phyloP scores from a whole-genome alignment of 2,113 vertebrate genomes.

The Rhodinocichla rosea region DNA sequence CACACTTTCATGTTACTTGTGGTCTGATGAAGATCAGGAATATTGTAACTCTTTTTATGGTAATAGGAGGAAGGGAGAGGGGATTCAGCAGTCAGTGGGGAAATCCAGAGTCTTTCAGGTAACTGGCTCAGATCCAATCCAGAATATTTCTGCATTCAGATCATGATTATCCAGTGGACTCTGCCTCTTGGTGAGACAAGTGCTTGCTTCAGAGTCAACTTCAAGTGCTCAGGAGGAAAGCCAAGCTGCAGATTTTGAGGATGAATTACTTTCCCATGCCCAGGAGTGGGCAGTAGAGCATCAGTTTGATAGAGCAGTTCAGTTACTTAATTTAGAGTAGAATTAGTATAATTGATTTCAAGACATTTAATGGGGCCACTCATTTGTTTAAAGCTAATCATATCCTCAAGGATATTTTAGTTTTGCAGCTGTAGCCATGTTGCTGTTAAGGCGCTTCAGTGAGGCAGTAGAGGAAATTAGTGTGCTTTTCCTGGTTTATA shows the following conservation, averaged over 20 bases:
- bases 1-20: background rate
- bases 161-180: background rate
- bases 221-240: background rate
- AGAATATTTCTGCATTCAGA: background rate
- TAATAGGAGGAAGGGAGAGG: background rate
- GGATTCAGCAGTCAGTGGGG: background rate
- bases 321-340: background rate
- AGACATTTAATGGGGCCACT: background rate
- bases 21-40: background rate
- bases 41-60: background rate
- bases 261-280: background rate
- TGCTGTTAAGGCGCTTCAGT: background rate
- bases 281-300: constrained; percentile 54
- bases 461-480: background rate
- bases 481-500: background rate
- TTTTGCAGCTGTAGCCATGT: background rate
- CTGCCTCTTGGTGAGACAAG: background rate
- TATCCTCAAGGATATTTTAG: background rate
- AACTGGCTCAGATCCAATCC: background rate
- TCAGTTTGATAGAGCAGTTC: background rate
- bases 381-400: background rate
- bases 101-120: background rate
- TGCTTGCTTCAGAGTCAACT: background rate
- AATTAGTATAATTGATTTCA: background rate
- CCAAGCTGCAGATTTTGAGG: background rate